A percentile compares a stretch with the other conserved stretches of the same genome.
Evolutionary conservation across 2,113 vertebrate species (phyloP).

Genomic region (Psettodes erumei): DNA sequence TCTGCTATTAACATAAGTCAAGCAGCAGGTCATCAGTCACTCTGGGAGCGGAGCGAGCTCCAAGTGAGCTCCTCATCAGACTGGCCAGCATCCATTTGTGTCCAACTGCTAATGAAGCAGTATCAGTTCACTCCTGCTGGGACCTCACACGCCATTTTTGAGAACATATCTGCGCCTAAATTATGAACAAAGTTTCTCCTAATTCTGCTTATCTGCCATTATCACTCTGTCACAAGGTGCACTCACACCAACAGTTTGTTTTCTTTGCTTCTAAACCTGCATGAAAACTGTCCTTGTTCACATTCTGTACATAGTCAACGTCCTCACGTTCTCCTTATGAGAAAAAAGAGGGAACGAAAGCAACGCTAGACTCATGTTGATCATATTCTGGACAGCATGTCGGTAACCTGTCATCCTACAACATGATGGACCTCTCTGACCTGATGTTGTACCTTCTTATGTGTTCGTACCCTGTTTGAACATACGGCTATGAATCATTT

Average conservation of each 20-base stretch:
- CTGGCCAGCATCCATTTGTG: constrained; percentile 19
- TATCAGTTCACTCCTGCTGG: background rate
- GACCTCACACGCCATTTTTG: background rate
- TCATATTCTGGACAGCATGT: constrained; percentile 6
- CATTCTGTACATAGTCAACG: background rate
- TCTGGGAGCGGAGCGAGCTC: background rate
- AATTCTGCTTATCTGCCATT: background rate
- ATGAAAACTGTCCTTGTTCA: background rate
- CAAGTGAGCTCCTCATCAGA: background rate
- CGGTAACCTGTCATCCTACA: background rate
- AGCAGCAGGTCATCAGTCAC: constrained; percentile 24
- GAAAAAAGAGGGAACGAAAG: background rate
- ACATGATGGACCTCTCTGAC: constrained; percentile 11
- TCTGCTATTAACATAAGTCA: constrained; percentile 8
- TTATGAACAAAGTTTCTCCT: background rate
- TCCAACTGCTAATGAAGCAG: constrained; percentile 17
- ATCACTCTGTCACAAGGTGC: background rate
- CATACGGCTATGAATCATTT: constrained; percentile 38
- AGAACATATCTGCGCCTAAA: background rate
- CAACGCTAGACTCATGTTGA: constrained; percentile 7
- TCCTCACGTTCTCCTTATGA: background rate
- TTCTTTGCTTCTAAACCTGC: background rate
- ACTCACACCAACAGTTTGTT: background rate
- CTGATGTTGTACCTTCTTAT: constrained; percentile 17
- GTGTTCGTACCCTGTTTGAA: constrained; percentile 33